Evolutionary conservation across 2,113 vertebrate genomes (phyloP), one percentile per base, ranked within the genome.

Genomic region (Myotis brandtii): DNA sequence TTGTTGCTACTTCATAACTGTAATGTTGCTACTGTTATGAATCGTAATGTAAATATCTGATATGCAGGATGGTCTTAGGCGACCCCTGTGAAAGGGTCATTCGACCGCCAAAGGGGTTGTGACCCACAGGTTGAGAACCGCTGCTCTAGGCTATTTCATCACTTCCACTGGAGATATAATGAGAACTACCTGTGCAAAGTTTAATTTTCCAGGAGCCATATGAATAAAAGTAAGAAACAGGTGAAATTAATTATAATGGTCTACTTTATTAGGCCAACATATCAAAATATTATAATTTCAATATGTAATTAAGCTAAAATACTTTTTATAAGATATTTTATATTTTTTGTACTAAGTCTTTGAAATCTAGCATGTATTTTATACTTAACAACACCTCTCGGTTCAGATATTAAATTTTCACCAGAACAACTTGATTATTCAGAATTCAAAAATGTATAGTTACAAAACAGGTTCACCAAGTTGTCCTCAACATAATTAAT

Each of bases 401-500:
- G 12, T 79, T 62, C 56, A 40, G 52, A 91, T 23, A 54, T 54
- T 84, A 59, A 89, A 50, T 83, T 80, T 87, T 72, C 32, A 88
- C 50, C 34, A 79, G 79, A 93, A 77, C 9, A 50, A 62, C 30
- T 56, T 54, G 17, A 48, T 80, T 66, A 75, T 52, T 70, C 70
- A 70, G 52, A 88, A 85, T 69, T 72, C 0, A 87, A 72, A 62
- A 82, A 30, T 59, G 43, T 48, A 43, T 6, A 86, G 21, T 59
- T 62, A 76, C 76, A 75, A 83, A 25, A 18, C n/a, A 95, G 18
- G 75, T 46, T 86, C 32, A 75, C 30, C 27, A 66, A 86, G 37
- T 87, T 88, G 18, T 91, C 80, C 40, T 59, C 92, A 94, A 67
- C 30, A 43, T 66, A 62, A 34, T 89, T 72, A 89, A 93, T 12